A percentile compares a stretch with the other conserved stretches of the same genome.
phyloP scores from a whole-genome alignment of 2,797 vertebrate species.

The Paedocypris micromegethes region DNA sequence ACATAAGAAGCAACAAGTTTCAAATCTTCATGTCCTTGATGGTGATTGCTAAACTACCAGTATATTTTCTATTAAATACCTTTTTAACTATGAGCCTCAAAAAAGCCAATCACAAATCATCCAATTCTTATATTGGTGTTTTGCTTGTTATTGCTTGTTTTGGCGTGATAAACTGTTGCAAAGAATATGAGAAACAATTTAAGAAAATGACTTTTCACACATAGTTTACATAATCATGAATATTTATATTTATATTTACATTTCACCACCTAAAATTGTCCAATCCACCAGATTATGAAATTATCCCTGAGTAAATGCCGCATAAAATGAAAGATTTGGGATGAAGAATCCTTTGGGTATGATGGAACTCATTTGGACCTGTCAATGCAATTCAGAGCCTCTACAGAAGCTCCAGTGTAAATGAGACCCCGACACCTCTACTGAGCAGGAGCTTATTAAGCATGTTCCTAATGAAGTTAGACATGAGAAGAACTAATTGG shows the following conservation, averaged over 20 bases:
- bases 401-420: constrained; percentile 21
- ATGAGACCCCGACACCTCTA: constrained; percentile 26
- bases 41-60: too few relatives aligned
- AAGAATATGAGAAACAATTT: too few relatives aligned
- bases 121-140: too few relatives aligned
- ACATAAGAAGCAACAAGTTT: too few relatives aligned
- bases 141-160: too few relatives aligned
- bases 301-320: too few relatives aligned
- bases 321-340: neutral
- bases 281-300: too few relatives aligned
- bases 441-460: constrained; percentile 26
- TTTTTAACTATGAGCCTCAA: too few relatives aligned
- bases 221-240: neutral
- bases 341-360: constrained; percentile 12
- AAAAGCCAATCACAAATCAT: too few relatives aligned
- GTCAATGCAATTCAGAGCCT: constrained; percentile 20
- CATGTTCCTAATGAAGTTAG: constrained; percentile 19
- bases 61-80: too few relatives aligned
- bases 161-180: too few relatives aligned
- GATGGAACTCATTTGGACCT: constrained; percentile 34
- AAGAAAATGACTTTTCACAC: neutral
- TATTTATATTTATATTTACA: neutral
- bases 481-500: constrained; percentile 4
- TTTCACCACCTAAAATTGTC: neutral
- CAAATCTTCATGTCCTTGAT: too few relatives aligned